Conservation (phyloP, 2,888 invertebrate genomes). For the Apoderus coryli region DNA sequence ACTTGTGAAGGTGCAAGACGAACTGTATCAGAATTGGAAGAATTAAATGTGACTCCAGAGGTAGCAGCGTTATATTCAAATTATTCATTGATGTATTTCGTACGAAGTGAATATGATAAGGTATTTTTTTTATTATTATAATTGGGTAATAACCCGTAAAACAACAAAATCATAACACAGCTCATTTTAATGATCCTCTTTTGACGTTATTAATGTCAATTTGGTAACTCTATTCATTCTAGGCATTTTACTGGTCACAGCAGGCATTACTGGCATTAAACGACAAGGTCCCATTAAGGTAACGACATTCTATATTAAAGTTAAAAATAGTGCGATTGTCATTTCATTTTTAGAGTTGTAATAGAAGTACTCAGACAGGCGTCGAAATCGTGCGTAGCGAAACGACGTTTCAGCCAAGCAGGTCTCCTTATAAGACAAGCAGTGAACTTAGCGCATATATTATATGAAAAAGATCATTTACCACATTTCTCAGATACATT, state of each 20-base stretch:
- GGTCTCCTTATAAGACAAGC: slow-evolving; percentile 74
- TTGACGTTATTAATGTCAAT: too few species aligned
- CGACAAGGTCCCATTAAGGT: slow-evolving; percentile 47
- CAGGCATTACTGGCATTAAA: slow-evolving; percentile 56
- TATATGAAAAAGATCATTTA: slow-evolving; percentile 47
- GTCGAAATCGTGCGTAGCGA: slow-evolving; percentile 80
- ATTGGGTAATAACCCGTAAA: slow-evolving; percentile 3
- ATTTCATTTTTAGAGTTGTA: too few species aligned
- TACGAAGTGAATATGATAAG: slow-evolving; percentile 71
- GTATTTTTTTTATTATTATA: slow-evolving; percentile 34
- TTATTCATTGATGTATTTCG: slow-evolving; percentile 69
- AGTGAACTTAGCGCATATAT: slow-evolving; percentile 49
- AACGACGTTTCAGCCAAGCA: slow-evolving; percentile 69
- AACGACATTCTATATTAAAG: too few species aligned
- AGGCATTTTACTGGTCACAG: slow-evolving; percentile 61
- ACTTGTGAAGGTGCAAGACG: slow-evolving; percentile 48
- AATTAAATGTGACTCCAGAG: slow-evolving; percentile 33
- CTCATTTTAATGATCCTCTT: too few species aligned
- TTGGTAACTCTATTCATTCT: slow-evolving; percentile 15
- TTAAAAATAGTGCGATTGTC: too few species aligned
- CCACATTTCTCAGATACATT: slow-evolving; percentile 75
- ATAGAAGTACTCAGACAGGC: slow-evolving; percentile 77
- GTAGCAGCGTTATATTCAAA: slow-evolving; percentile 66
- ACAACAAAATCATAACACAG: too few species aligned
- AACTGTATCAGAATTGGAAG: slow-evolving; percentile 37